Conservation (phyloP, 2,113 vertebrate genomes). For the Ptilorrhoa leucosticta region DNA sequence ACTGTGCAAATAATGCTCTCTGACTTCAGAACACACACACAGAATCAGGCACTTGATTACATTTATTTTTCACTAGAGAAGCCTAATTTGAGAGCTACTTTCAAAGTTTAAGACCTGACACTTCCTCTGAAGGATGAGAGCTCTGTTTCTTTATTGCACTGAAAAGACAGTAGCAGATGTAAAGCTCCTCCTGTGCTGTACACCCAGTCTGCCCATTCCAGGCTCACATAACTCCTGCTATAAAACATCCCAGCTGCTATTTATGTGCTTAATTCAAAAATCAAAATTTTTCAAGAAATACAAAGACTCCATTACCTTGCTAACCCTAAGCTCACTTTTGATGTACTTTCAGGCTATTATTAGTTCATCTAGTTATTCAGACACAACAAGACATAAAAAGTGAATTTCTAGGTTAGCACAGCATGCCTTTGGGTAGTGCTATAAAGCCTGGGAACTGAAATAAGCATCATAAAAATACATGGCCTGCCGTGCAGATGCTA, state of each 20-base stretch:
- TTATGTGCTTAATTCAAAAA: not conserved
- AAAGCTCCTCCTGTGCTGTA: not conserved
- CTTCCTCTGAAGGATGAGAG: not conserved
- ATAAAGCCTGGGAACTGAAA: constrained; percentile 28
- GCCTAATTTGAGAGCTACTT: not conserved
- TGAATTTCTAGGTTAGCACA: constrained; percentile 47
- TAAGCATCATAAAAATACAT: constrained; percentile 39
- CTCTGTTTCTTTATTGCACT: not conserved
- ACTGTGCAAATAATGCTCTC: not conserved
- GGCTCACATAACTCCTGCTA: not conserved
- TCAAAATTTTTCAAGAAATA: not conserved
- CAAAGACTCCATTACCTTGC: not conserved
- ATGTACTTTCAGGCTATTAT: not conserved
- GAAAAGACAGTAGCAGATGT: not conserved
- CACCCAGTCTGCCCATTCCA: not conserved
- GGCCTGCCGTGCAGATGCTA: constrained; percentile 2
- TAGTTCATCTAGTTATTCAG: constrained; percentile 11
- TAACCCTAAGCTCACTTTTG: not conserved
- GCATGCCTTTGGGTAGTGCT: constrained; percentile 38
- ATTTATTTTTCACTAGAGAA: not conserved
- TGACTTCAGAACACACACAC: not conserved
- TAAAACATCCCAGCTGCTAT: not conserved
- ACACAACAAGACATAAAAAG: constrained; percentile 42
- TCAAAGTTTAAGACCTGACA: not conserved
- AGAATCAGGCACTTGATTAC: not conserved